Evolutionary conservation across 2,888 invertebrate species (phyloP), one percentile per base, ranked within the genome.

Genomic region (Encarsia formosa): DNA sequence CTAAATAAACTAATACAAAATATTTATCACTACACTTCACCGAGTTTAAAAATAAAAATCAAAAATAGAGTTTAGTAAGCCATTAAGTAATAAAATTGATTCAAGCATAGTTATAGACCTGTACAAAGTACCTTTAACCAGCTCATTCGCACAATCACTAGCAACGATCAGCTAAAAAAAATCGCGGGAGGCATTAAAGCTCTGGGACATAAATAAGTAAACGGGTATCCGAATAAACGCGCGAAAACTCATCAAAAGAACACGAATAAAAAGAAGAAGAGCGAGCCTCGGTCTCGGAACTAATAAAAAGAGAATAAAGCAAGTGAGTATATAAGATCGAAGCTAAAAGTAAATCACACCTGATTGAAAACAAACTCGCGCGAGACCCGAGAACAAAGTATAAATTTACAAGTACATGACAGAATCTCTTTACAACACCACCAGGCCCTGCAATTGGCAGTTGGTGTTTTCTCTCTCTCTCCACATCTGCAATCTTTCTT

Each of bases 401-500:
- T 16, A 35, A 35, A 35, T 35, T 35, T 18, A 35, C 35, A 35
- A 18, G 35, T 18, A 19, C 35, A 35, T 11, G 26, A 18, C 35
- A 35, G 35, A 6, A 35, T 9, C 16, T 35, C 16, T 18, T 11
- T 18, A n/a, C n/a, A n/a, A n/a, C n/a, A n/a, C n/a, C n/a, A n/a
- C n/a, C 35, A 8, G 35, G 35, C 35, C 19, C 35, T 41, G 39
- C 5, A 11, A 40, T 9, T 23, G 26, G 26, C 11, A 26, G 6
- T 8, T 11, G 26, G 6, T 26, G 26, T 6, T 6, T 35, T 35
- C 32, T 8, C 35, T 24, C 18, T 22, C n/a, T 19, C 11, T 19
- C 20, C 24, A 34, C 39, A 16, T 23, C 20, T n/a, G 47, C 47
- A 43, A 52, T 52, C 47, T 43, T 39, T 47, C 47, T 47, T 47